Base-by-base conservation (phyloP, 2,797 vertebrate species). In the Pseudochaenichthys georgianus region DNA sequence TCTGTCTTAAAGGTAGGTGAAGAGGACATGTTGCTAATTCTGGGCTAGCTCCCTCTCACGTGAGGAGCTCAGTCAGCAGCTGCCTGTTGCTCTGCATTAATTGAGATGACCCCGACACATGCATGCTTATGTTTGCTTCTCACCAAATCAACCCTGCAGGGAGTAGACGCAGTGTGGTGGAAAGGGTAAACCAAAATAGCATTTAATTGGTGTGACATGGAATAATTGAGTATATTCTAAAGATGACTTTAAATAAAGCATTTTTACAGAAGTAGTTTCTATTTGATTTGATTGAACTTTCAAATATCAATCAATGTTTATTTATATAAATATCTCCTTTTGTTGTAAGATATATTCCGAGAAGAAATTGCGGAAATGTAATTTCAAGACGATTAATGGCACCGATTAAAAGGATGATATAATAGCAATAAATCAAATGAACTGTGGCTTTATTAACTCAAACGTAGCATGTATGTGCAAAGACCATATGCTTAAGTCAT, bases 1-100 rank as follows among this genome's bases (percentile, higher is more conserved):
- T 68, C 53, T 57, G 70, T 79, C 78, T 75, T 78, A 60, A 19
- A 17, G 67, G 64, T 19, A 6, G 19, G 42, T 54, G 54, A 55
- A 53, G 50, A 52, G 68, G 66, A 70, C 77, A 54, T 48, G 86
- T 62, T 16, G 73, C 73, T 83, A 79, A 82, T 78, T 87, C 68
- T 78, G 74, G 80, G 84, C 82, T 80, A 72, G 81, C 88, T 67
- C 75, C 71, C 65, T 65, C 70, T 82, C 74, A 2, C 65, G 66
- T 64, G 79, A 66, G 72, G 43, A 75, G 72, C 71, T 78, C 78
- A 13, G n/a, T 38, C 65, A 34, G 31, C 61, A 72, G 78, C 83
- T 59, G 81, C 62, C 74, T 23, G 80, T 23, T 78, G 88, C 81
- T 78, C 78, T 9, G 74, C 69, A 61, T 87, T 90, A 92, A 87